Evolutionary conservation across 2,888 invertebrate genomes (phyloP).

Genomic region (Macaria notata): DNA sequence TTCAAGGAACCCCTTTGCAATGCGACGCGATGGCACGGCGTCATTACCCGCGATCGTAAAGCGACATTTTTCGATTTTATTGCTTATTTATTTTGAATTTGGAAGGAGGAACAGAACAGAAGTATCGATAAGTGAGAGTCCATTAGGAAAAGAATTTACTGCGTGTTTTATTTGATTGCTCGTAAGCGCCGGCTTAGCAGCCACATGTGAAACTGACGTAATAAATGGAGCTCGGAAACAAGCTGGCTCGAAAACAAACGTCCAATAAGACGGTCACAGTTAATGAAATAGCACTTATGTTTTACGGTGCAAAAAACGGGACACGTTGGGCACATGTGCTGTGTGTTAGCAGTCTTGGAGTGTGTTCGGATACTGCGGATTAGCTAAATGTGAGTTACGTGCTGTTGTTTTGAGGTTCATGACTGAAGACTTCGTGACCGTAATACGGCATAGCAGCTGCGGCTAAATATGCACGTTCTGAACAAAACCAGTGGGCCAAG

Average conservation of each 20-base stretch:
- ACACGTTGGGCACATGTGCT: constrained; percentile 61
- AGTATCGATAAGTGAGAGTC: constrained; percentile 16
- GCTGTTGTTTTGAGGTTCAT: constrained; percentile 5
- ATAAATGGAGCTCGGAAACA: constrained; percentile 44
- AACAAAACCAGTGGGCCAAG: no score
- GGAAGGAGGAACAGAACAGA: constrained; percentile 10
- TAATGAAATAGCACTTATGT: constrained; percentile 76
- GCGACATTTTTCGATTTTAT: constrained; percentile 30
- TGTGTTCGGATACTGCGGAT: constrained; percentile 74
- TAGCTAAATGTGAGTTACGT: constrained; percentile 66
- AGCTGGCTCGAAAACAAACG: constrained; percentile 42
- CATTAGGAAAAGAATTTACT: constrained; percentile 20
- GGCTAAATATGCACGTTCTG: no score
- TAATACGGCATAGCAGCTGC: no score
- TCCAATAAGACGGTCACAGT: constrained; percentile 56
- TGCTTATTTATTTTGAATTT: constrained; percentile 36
- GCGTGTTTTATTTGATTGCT: constrained; percentile 20
- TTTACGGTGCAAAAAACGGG: constrained; percentile 69
- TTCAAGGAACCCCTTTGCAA: constrained; percentile 67
- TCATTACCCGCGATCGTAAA: constrained; percentile 44
- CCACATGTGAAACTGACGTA: constrained; percentile 48
- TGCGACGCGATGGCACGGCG: constrained; percentile 50
- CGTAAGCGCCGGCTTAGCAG: constrained; percentile 34
- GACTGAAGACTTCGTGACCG: no score
- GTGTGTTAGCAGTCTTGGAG: constrained; percentile 65